Evolutionary conservation across 1,140 invertebrate species (phyloP).

Genomic region (Grapholita molesta): DNA sequence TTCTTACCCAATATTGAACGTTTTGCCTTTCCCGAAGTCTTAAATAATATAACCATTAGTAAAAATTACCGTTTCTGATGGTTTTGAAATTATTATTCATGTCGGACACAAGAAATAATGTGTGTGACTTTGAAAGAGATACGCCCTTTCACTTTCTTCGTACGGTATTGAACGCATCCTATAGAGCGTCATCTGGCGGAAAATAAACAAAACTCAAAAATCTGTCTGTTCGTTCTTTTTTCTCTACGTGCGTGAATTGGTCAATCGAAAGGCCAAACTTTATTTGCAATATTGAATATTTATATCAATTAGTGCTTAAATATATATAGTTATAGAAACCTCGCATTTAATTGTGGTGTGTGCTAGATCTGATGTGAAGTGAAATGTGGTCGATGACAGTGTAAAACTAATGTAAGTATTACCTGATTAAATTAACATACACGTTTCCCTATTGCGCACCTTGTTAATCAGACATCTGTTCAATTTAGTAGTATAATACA

Average conservation of each 20-base stretch:
- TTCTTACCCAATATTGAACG: not conserved
- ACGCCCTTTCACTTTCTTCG: not conserved
- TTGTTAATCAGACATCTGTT: constrained; percentile 23
- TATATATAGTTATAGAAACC: constrained; percentile 37
- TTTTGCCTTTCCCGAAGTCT: too few species aligned
- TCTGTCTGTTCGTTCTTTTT: constrained; percentile 59
- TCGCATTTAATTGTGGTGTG: constrained; percentile 42
- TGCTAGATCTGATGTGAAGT: constrained; percentile 56
- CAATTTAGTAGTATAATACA: constrained; percentile 50
- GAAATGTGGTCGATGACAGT: constrained; percentile 74
- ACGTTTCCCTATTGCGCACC: constrained; percentile 10
- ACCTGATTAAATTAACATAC: constrained; percentile 44
- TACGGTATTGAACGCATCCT: constrained; percentile 15
- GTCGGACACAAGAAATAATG: not conserved
- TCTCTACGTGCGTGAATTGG: constrained; percentile 53
- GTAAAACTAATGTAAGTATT: constrained; percentile 74
- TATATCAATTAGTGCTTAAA: constrained; percentile 18
- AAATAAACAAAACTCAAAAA: constrained; percentile 21
- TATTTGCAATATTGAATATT: constrained; percentile 43
- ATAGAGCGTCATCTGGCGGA: constrained; percentile 35
- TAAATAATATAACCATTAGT: too few species aligned
- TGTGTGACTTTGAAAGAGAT: not conserved
- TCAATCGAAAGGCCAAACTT: constrained; percentile 50
- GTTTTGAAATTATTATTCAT: not conserved
- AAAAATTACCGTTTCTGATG: too few species aligned